Conservation (phyloP, 2,113 vertebrate genomes). For the Ictalurus punctatus region DNA sequence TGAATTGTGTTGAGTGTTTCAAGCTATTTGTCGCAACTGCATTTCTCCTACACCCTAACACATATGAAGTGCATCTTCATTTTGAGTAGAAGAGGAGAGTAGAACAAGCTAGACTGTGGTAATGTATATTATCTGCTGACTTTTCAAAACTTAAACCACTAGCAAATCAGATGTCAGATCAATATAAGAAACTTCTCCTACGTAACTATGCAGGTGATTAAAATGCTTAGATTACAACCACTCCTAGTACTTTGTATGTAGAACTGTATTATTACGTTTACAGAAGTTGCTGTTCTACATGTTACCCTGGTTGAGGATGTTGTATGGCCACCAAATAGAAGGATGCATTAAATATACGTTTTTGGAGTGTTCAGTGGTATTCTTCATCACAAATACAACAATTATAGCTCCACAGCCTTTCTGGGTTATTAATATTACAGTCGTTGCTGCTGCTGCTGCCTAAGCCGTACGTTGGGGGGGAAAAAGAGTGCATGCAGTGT, state of each 20-base stretch:
- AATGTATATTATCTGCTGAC: background rate
- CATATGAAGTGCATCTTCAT: background rate
- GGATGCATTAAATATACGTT: background rate
- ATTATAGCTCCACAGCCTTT: background rate
- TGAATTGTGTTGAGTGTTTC: background rate
- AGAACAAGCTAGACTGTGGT: background rate
- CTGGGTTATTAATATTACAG: background rate
- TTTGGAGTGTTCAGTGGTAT: background rate
- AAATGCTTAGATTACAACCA: background rate
- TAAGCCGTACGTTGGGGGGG: background rate
- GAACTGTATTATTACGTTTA: background rate
- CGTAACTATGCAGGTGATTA: background rate
- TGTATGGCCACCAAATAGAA: background rate
- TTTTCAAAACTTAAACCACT: background rate
- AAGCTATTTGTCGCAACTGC: background rate
- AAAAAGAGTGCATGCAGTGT: background rate
- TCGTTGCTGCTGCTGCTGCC: background rate
- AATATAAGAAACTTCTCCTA: background rate
- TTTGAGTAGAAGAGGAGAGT: background rate
- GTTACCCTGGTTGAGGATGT: background rate
- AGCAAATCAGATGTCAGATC: background rate
- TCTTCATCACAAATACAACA: background rate
- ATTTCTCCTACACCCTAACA: background rate
- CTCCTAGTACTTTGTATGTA: background rate
- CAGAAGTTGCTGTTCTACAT: background rate